Evolutionary conservation across 2,113 vertebrate genomes (phyloP).

Genomic region (Hipposideros armiger): DNA sequence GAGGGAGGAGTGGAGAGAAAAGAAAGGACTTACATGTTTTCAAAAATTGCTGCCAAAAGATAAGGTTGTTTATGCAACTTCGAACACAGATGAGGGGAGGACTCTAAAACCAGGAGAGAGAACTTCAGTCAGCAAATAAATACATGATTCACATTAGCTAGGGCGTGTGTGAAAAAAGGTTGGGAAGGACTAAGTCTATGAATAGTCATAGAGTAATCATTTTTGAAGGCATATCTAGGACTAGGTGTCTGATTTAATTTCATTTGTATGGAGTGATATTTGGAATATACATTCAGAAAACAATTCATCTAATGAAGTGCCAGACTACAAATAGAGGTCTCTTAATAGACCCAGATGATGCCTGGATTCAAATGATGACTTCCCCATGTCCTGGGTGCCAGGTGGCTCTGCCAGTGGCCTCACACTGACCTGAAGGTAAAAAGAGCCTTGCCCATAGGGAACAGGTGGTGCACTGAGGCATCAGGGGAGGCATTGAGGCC

Average conservation of each 20-base stretch:
- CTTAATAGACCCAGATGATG: not conserved
- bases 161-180: not conserved
- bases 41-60: constrained; percentile 52
- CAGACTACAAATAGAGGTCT: not conserved
- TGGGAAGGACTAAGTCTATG: not conserved
- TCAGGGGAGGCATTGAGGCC: not conserved
- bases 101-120: not conserved
- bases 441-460: not conserved
- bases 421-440: not conserved
- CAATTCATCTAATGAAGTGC: not conserved
- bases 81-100: not conserved
- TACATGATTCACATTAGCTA: not conserved
- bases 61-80: constrained; percentile 60
- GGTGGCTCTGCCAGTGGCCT: not conserved
- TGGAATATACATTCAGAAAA: not conserved
- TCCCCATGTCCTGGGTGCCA: not conserved
- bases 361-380: not conserved
- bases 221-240: not conserved
- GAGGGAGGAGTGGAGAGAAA: not conserved
- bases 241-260: not conserved
- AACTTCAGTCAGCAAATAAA: constrained; percentile 41
- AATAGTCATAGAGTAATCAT: not conserved
- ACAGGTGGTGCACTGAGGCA: not conserved
- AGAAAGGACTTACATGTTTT: not conserved
- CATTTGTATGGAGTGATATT: not conserved